phyloP scores from a whole-genome alignment of 2,888 invertebrate species.

The Meta bourneti region DNA sequence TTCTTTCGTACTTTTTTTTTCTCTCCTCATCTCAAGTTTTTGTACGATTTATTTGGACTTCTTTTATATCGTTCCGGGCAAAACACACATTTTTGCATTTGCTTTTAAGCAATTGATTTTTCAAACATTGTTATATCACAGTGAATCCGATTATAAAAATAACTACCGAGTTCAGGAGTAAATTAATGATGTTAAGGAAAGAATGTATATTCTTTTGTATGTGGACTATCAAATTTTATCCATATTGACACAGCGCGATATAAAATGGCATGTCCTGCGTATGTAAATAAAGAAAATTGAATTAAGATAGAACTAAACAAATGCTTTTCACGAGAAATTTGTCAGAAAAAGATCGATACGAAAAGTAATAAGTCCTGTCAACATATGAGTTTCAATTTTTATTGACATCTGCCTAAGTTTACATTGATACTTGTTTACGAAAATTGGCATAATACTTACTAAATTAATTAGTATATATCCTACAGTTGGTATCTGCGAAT shows the following conservation, averaged over 20 bases:
- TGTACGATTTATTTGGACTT: background rate
- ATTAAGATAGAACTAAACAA: too few species aligned
- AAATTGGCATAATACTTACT: too few species aligned
- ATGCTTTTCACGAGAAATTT: too few species aligned
- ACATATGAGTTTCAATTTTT: too few species aligned
- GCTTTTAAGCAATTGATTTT: background rate
- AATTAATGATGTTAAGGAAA: background rate
- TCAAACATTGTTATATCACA: background rate
- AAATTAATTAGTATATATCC: too few species aligned
- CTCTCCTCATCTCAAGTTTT: background rate
- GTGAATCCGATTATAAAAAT: background rate
- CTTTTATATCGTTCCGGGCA: background rate
- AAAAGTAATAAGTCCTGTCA: too few species aligned
- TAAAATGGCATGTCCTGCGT: too few species aligned
- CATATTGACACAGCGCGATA: background rate
- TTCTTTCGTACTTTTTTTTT: background rate
- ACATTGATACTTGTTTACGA: too few species aligned
- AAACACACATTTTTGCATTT: background rate
- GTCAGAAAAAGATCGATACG: too few species aligned
- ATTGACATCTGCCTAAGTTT: too few species aligned
- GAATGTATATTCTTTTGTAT: background rate
- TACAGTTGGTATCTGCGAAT: too few species aligned
- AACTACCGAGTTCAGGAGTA: background rate
- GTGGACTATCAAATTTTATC: background rate
- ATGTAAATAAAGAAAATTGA: too few species aligned